A percentile compares a stretch with the other conserved stretches of the same genome.
These are phyloP conservation scores for Neria commutata DNA, from an alignment of 2,888 invertebrate species.

Conservation along the genomic window DNA sequence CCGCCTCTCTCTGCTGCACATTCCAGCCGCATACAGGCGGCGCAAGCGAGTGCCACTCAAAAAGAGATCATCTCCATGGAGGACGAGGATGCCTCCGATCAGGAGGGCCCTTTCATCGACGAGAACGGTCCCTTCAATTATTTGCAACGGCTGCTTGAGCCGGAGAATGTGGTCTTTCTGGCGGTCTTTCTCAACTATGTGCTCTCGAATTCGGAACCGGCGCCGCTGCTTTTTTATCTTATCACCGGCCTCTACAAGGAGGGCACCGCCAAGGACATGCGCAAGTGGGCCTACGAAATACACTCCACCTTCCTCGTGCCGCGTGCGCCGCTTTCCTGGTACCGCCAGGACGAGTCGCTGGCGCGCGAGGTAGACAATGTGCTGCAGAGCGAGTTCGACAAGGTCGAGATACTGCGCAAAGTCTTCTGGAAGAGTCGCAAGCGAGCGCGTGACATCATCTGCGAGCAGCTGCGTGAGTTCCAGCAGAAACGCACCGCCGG, in stretches of 20 bases:
- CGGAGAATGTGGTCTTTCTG: conserved; percentile 79
- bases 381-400: conserved; percentile 81
- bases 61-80: conserved; percentile 93
- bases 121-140: conserved; percentile 90
- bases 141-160: conserved; percentile 79
- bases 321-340: conserved; percentile 67
- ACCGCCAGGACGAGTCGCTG: conserved; percentile 72
- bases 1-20: conserved; percentile 37
- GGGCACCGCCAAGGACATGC: conserved; percentile 86
- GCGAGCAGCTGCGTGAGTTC: conserved; percentile 62
- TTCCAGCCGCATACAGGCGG: conserved; percentile 56
- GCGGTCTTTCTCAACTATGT: conserved; percentile 95
- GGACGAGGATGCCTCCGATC: conserved; percentile 90
- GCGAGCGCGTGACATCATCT: conserved; percentile 63
- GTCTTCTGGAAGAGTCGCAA: conserved; percentile 89
- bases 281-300: conserved; percentile 99
- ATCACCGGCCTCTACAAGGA: conserved; percentile 90
- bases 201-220: conserved; percentile 81
- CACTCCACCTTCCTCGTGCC: conserved; percentile 95
- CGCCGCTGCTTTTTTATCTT: conserved; percentile 74
- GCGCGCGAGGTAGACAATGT: conserved; percentile 90
- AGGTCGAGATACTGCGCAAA: conserved; percentile 85
- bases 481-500: conserved; percentile 90
- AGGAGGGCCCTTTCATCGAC: conserved; percentile 77
- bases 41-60: conserved; percentile 63